A percentile compares a stretch with the other conserved stretches of the same genome.
phyloP scores from a whole-genome alignment of 2,888 invertebrate genomes.

The Drosophila ustulata region DNA sequence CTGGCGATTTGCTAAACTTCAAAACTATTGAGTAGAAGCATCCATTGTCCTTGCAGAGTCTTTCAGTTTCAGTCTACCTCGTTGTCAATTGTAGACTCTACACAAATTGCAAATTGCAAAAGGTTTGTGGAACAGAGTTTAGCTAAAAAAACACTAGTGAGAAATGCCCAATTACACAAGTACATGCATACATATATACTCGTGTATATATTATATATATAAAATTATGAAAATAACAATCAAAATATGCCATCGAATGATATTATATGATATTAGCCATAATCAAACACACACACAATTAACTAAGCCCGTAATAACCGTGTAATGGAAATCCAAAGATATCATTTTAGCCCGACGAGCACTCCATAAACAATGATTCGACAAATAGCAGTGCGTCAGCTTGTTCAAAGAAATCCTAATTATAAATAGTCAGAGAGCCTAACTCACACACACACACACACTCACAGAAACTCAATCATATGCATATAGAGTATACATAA shows the following conservation, averaged over 20 bases:
- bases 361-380: background rate
- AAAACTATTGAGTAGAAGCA: slow-evolving; percentile 3
- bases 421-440: slow-evolving; percentile 7
- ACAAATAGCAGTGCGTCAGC: background rate
- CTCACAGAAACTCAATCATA: slow-evolving; percentile 7
- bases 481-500: slow-evolving; percentile 1
- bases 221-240: slow-evolving; percentile 67
- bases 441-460: background rate
- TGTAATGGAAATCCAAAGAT: slow-evolving; percentile 1
- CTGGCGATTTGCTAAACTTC: slow-evolving; percentile 17
- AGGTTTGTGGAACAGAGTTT: slow-evolving; percentile 38
- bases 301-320: slow-evolving; percentile 19
- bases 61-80: slow-evolving; percentile 24
- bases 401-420: background rate
- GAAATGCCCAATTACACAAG: slow-evolving; percentile 39
- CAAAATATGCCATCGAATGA: slow-evolving; percentile 79
- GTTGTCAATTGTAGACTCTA: slow-evolving; percentile 24
- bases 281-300: slow-evolving; percentile 52
- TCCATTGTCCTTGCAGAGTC: slow-evolving; percentile 18
- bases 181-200: slow-evolving; percentile 27
- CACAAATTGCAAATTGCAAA: slow-evolving; percentile 22
- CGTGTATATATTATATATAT: slow-evolving; percentile 20
- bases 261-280: slow-evolving; percentile 77
- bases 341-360: slow-evolving; percentile 6
- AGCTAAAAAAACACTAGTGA: slow-evolving; percentile 28